Evolutionary conservation across 2,888 invertebrate genomes (phyloP), one percentile per base, ranked within the genome.

Genomic region (Adela reaumurella): DNA sequence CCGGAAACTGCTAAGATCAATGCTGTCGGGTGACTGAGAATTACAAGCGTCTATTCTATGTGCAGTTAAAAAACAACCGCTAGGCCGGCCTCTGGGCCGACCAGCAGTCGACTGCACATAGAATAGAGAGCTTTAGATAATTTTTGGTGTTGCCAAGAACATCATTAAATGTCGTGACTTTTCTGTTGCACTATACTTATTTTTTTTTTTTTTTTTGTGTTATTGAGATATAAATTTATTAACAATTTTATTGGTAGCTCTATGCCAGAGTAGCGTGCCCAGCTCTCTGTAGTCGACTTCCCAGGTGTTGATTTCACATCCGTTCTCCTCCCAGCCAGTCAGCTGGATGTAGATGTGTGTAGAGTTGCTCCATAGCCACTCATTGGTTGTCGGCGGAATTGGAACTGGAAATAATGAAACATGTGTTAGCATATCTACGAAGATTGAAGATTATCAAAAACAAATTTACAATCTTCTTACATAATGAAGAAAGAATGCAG

Each of bases 321-420:
- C 93, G 4, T 89, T 90, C 59, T 88, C 88, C 51, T 87, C 88
- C 94, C 94, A 95, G 14, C 89, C 86, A 19, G 87, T 84, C 48
- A 93, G 76, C 65, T 90, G 89, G 35, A 94, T 77, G 59, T 86
- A 84, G 19, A 92, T 83, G 54, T 89, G 89, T 0, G 90, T 88
- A 41, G 90, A 83, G 67, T 94, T 95, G 53, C 90, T 86, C 63
- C 85, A 82, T 51, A 94, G 72, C 65, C 94, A 85, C 60, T 91
- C 89, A 55, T 84, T 86, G 52, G 86, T 86, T 43, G 83, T 80
- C 0, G 93, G 91, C 19, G 87, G 74, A 48, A 83, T 74, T 17
- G 86, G 85, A 0, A 77, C 86, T 86, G 66, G 5, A 66, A 68
- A 52, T n/a, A n/a, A n/a, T n/a, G 35, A 35, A 19, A 19, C 17